Conservation (phyloP, 2,113 vertebrate genomes). For the Lanius collurio region DNA sequence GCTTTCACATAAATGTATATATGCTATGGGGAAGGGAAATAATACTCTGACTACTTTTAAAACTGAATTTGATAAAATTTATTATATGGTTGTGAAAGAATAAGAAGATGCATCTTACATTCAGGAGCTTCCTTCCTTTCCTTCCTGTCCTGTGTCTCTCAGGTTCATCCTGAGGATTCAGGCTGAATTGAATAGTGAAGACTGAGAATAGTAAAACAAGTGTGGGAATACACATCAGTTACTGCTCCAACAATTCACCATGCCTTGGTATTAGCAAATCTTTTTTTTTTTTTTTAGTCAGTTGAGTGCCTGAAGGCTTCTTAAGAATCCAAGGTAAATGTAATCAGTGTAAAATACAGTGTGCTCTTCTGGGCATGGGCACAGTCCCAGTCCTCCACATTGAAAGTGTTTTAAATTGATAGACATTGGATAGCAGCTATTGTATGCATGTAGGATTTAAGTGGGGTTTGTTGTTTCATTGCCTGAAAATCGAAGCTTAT, state of each 20-base stretch:
- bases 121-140: not conserved
- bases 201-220: not conserved
- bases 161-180: not conserved
- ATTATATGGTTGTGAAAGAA: not conserved
- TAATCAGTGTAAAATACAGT: not conserved
- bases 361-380: not conserved
- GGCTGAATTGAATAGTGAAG: not conserved
- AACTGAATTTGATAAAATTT: not conserved
- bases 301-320: not conserved
- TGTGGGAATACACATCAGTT: not conserved
- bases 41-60: not conserved
- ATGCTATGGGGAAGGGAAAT: not conserved
- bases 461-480: not conserved
- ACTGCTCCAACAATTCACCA: not conserved
- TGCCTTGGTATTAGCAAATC: not conserved
- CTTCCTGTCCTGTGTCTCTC: not conserved
- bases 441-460: not conserved
- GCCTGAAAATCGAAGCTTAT: not conserved
- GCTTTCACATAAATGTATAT: not conserved
- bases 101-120: not conserved
- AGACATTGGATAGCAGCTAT: not conserved
- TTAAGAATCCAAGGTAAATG: not conserved
- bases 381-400: not conserved
- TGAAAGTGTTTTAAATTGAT: slow-evolving; percentile 22
- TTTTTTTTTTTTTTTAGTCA: not conserved